Evolutionary conservation across 64 coral and sea anemone species (phyloP).

Genomic region (Stichodactyla mertensii): DNA sequence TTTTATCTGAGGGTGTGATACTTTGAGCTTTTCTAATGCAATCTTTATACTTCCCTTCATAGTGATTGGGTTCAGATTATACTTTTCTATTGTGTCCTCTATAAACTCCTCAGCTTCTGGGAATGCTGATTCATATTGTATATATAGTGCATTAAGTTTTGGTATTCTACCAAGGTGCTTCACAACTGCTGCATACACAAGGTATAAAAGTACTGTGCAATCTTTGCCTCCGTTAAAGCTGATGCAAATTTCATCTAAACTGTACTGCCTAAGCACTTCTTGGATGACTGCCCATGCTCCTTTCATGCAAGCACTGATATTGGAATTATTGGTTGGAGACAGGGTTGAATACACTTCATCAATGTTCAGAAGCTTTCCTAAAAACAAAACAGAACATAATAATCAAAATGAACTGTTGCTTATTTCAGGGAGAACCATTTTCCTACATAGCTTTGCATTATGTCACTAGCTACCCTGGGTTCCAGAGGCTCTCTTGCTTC

Average conservation of each 20-base stretch:
- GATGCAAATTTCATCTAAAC: constrained; percentile 81
- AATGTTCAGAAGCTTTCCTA: background rate
- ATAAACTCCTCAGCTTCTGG: constrained; percentile 86
- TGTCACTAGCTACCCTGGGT: no score
- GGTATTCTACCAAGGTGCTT: background rate
- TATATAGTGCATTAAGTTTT: constrained; percentile 80
- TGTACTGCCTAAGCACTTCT: constrained; percentile 64
- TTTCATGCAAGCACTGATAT: constrained; percentile 81
- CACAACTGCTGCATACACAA: constrained; percentile 61
- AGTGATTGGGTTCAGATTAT: constrained; percentile 77
- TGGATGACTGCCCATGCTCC: constrained; percentile 94
- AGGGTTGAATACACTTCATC: constrained; percentile 17
- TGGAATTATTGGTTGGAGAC: constrained; percentile 52
- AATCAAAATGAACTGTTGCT: no score
- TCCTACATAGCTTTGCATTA: no score
- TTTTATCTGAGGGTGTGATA: constrained; percentile 67
- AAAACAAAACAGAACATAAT: background rate
- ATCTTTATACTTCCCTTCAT: constrained; percentile 75
- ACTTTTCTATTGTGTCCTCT: constrained; percentile 47
- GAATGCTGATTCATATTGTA: constrained; percentile 75
- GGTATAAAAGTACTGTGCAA: constrained; percentile 78
- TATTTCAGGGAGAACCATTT: no score
- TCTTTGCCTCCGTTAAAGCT: constrained; percentile 99
- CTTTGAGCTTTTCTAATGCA: constrained; percentile 63
- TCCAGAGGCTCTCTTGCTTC: no score